Conservation (phyloP, 2,113 vertebrate genomes). For the Zosterops borbonicus region DNA sequence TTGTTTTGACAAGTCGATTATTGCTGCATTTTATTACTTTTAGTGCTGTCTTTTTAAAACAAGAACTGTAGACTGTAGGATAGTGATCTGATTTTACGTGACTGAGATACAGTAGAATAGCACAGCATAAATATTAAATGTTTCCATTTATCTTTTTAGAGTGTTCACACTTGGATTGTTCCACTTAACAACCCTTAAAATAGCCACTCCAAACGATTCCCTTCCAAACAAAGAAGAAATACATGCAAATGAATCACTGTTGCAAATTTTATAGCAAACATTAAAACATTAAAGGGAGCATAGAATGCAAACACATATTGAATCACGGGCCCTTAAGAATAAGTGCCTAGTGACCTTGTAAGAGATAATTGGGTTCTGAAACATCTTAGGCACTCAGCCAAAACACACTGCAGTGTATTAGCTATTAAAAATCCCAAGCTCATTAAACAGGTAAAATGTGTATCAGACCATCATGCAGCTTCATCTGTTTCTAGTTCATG, state of each 20-base stretch:
- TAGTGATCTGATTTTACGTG: neutral
- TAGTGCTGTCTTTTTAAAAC: neutral
- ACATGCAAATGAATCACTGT: neutral
- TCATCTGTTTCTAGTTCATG: neutral
- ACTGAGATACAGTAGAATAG: neutral
- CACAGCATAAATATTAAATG: conserved; percentile 34
- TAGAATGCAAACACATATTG: neutral
- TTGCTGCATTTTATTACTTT: neutral
- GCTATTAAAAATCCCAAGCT: neutral
- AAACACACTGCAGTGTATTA: neutral
- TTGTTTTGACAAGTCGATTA: neutral
- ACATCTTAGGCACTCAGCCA: neutral
- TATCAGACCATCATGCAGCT: neutral
- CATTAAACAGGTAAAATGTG: neutral
- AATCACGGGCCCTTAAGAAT: neutral
- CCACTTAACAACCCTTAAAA: conserved; percentile 41
- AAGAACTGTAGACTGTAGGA: neutral
- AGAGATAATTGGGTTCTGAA: conserved; percentile 20
- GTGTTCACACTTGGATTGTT: neutral
- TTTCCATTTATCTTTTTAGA: conserved; percentile 31
- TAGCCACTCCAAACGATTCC: neutral
- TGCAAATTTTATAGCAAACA: conserved; percentile 26
- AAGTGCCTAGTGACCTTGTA: conserved; percentile 25
- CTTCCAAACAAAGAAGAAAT: conserved; percentile 45
- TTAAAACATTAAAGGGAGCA: neutral